Evolutionary conservation across 2,113 vertebrate species (phyloP).

Genomic region (Sinocyclocheilus anshuiensis): DNA sequence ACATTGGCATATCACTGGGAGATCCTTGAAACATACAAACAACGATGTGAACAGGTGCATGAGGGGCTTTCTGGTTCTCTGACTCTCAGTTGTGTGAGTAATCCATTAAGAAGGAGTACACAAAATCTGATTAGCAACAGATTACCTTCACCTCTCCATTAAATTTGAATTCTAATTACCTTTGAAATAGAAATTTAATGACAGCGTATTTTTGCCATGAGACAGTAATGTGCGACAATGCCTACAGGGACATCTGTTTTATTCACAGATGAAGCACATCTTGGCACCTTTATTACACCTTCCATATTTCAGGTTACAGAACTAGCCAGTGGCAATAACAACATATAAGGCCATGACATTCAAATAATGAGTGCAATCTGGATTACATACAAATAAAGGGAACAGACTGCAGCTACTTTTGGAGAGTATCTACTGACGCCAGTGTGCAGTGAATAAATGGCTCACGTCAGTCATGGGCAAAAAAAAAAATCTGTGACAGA

Average conservation of each 20-base stretch:
- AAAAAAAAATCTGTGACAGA: too few species aligned
- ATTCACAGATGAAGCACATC: conserved; percentile 12
- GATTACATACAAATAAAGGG: neutral
- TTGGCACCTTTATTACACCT: conserved; percentile 30
- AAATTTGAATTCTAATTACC: conserved; percentile 26
- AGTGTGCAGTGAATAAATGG: neutral
- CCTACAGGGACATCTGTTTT: neutral
- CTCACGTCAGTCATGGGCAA: neutral
- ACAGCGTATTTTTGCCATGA: neutral
- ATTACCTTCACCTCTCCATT: conserved; percentile 21
- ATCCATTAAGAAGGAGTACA: neutral
- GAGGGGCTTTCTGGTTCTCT: neutral
- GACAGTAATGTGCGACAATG: conserved; percentile 19
- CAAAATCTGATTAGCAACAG: conserved; percentile 27
- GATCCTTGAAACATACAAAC: neutral
- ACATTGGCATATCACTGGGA: neutral
- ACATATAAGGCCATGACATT: neutral
- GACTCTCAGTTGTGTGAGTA: neutral
- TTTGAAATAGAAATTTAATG: conserved; percentile 24
- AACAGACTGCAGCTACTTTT: neutral
- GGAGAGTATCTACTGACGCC: neutral
- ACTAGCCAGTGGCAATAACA: conserved; percentile 23
- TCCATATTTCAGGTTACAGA: neutral
- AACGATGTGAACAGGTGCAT: neutral
- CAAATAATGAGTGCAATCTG: neutral